Evolutionary conservation across 2,888 invertebrate species (phyloP), one percentile per base, ranked within the genome.

Genomic region (Xylophagus ater): DNA sequence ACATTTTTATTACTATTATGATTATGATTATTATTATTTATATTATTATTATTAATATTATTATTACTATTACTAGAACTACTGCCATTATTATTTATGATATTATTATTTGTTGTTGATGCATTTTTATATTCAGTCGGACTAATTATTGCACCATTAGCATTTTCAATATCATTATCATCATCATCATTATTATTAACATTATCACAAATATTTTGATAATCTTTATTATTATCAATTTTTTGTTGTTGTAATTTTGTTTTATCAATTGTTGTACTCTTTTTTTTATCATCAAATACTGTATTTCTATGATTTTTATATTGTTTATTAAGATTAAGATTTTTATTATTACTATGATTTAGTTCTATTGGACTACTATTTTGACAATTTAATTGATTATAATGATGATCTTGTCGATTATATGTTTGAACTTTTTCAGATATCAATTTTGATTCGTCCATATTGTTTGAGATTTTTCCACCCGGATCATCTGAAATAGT

Each of bases 401-500:
- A 24, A 4, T 25, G 23, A 34, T 36, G 40, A 34, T 40, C 29
- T 12, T 37, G 33, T 25, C 35, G 30, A 23, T n/a, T 28, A n/a
- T 37, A 34, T 13, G 23, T 17, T 17, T 36, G 37, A 14, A 30
- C 25, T 18, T 43, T 43, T 37, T 46, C 38, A 18, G 23, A 17
- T 33, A 31, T 39, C 19, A 39, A 24, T 32, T 50, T 55, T 49
- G 56, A 54, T 50, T 54, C 55, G 53, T 63, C 59, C 62, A 61
- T 62, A 47, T 55, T 60, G 53, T 46, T 52, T 34, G 43, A 21
- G 41, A 43, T 47, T 50, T 55, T 54, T 39, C 55, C 58, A 42
- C 57, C 54, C 47, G 59, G 53, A 55, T 59, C 62, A 61, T 63
- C 63, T 63, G 43, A 6, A 54, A 54, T 34, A 10, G 39, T 36